Evolutionary conservation across 53 echinoderm and acorn worm genomes (phyloP), one percentile per base, ranked within the genome.

Genomic region (Hippasteria phrygiana): DNA sequence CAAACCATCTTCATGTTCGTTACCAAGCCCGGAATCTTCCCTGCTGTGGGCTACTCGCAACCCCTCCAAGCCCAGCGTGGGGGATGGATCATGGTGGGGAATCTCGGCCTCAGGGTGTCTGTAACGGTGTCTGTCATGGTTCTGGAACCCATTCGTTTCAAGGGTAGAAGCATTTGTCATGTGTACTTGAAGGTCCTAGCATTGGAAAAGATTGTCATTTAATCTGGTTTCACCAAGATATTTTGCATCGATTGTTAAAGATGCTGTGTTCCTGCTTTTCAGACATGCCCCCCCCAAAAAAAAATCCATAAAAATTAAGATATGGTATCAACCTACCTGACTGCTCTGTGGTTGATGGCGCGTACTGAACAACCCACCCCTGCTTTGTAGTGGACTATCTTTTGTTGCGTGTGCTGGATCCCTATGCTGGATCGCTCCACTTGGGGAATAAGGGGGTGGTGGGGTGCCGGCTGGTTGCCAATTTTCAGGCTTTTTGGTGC

Each of bases 11-110:
- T 90, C 93, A 2, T 93, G 87, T 22, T 93, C 90, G 32, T 93
- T 42, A 5, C 80, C 93, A 37, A 93, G 82, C 5, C 93, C 93
- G 11, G 93, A 93, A 38, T 93, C 93, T 41, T 90, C 93, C 53
- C 93, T 82, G 39, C 90, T 90, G 24, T 93, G 93, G 72, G 67
- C 65, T 28, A 88, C 37, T 2, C 73, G 22, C 36, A 59, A 79
- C 26, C 79, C 75, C 7, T 41, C 71, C 24, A 87, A 55, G 24
- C 87, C 78, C 76, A 65, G 54, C 16, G 54, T 54, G 54, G 54
- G 54, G 13, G 54, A 54, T 54, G 54, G 18, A 11, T 45, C 6
- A 11, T 5, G 11, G 46, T 45, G 46, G 46, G 11, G 62, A 38
- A 14, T 40, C 37, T 72, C 55, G 14, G 12, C 78, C 47, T 50